Base-by-base conservation (phyloP, 2,888 invertebrate genomes). In the Drosophila paramelanica region DNA sequence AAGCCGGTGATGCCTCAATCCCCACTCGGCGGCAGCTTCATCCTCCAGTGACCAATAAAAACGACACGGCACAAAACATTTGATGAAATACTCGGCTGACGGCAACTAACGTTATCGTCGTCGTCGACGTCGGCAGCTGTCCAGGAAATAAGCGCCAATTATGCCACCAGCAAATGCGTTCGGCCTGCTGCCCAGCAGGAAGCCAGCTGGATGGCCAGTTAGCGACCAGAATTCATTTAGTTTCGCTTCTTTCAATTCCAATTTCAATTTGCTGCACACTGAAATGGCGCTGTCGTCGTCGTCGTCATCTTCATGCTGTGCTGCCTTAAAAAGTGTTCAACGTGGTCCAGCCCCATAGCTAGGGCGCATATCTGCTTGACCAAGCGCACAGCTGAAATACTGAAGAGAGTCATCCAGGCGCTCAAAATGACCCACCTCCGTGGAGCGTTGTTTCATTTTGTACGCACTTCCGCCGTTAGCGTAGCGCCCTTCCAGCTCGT, bases 71-170 rank as follows among this genome's bases (percentile, higher is more conserved):
- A 52, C 60, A 84, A 85, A 80, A 77, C 81, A 87, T 83, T 89
- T 89, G 83, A 83, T 74, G 85, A 89, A 87, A 89, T 66, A 72
- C 69, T 56, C 55, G 39, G 57, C 42, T 56, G 31, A 56, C 25
- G 43, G 36, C 27, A 33, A 45, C 45, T 55, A 55, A 39, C 42
- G 53, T 27, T 33, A 27, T 10, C 42, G 36, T 38, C 39, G 33
- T 17, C 67, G 20, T 57, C 64, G 56, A 50, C 53, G 67, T 72
- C 82, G 75, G 74, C 88, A 88, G 81, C 89, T 88, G 88, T 81
- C 74, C 89, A 88, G 89, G 90, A 89, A 89, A 89, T 90, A 87
- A 88, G 89, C 90, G 80, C 81, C 90, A 89, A 89, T 90, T 90
- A 89, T 89, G 89, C 89, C 83, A 86, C 81, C 85, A 85, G 89